Base-by-base conservation (phyloP, 2,888 invertebrate genomes). In the Leistus spinibarbis region DNA sequence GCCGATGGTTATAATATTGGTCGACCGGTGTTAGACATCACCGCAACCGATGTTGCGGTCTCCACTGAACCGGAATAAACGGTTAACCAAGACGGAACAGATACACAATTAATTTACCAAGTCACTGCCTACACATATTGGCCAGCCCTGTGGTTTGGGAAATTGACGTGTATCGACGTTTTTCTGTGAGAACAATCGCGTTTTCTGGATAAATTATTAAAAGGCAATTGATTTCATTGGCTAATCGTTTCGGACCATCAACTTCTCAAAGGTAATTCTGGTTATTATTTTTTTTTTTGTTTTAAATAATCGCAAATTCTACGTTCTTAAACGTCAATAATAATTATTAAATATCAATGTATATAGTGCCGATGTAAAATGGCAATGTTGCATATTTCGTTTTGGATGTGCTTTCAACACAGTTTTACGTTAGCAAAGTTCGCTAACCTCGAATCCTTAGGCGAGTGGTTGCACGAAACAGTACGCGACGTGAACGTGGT, bases 101-200 rank as follows among this genome's bases (percentile, higher is more conserved):
- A 73, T 73, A 73, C 67, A 67, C 67, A 67, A 67, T 73, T 73
- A 73, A 73, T 73, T 73, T 73, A 73, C 53, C 73, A 67, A 73
- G 62, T 73, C 60, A 67, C 54, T 73, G 73, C 27, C 22, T 67
- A 67, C n/a, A 40, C 54, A 27, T 16, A 16, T 17, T 7, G 13
- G 3, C 40, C 40, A 23, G 60, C 57, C 57, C 56, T 71, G 71
- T 19, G 71, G 71, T 71, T 71, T 71, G 65, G 16, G 23, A 64
- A 71, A 64, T 54, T 60, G 56, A 40, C 13, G 7, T 40, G 10
- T 40, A 40, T 40, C 40, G 13, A n/a, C n/a, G 10, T 40, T 40
- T 40, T 40, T 40, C 7, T 40, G 40, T 40, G 40, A 40, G 40
- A 40, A 5, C 40, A 13, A 40, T 40, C 40, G 40, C 7, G 7